Evolutionary conservation across 2,797 vertebrate species (phyloP), one percentile per base, ranked within the genome.

Genomic region (Enteromius anoplus): DNA sequence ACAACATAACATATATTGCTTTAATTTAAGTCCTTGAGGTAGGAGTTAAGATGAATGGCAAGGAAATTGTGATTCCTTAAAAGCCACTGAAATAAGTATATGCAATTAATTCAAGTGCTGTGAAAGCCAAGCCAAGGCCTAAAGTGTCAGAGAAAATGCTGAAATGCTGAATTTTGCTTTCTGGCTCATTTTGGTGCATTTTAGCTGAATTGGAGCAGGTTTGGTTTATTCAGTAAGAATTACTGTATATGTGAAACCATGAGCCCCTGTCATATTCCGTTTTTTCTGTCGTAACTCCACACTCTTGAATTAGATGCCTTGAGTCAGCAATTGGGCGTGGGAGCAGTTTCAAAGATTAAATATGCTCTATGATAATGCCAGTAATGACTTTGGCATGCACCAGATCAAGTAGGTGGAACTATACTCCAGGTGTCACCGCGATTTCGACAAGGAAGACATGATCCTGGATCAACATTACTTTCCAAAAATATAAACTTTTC

Each of bases 331-430:
- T n/a, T 40, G 19, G 34, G 19, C 37, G 9, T 40, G 4, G 32
- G 17, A 66, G 64, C 64, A 37, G 64, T 66, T 66, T n/a, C 19
- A 68, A 40, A 68, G 34, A 68, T 40, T 68, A 21, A 68, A 40
- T 40, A 68, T n/a, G 65, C 34, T n/a, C 37, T 32, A 40, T 40
- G 9, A 4, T 68, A n/a, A 4, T n/a, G 10, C 4, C 34, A 68
- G 34, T 40, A 21, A 68, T 40, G 19, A 12, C 34, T 68, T 66
- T 68, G 9, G 4, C 21, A 40, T 68, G 19, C 9, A 68, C 2
- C 65, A n/a, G 65, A 68, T 40, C 34, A 4, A n/a, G 34, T 68
- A 37, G 19, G 34, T 68, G 26, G 60, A 32, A 64, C 26, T 64
- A 40, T 19, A 68, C 65, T 12, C 34, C 17, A n/a, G 19, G 40